Conservation (phyloP, 2,888 invertebrate species). For the Tetragnatha montana region DNA sequence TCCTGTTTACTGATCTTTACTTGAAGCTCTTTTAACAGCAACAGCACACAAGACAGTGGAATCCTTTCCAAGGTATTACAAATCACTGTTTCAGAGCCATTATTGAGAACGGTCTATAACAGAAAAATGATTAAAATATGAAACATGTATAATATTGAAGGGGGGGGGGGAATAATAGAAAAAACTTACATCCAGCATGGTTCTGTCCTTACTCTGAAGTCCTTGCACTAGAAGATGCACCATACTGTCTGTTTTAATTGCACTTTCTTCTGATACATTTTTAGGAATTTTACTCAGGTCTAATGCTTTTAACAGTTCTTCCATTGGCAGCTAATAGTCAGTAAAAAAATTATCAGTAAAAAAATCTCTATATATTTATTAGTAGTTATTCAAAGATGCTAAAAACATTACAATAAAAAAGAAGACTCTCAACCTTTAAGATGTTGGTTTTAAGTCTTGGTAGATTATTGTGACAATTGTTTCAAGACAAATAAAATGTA, state of each 20-base stretch:
- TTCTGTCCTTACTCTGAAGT: constrained; percentile 88
- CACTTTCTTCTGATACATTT: constrained; percentile 30
- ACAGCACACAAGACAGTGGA: constrained; percentile 85
- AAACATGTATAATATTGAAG: not conserved
- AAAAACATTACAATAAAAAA: not conserved
- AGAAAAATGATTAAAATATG: constrained; percentile 29
- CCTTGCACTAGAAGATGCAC: constrained; percentile 88
- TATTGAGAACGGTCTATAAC: constrained; percentile 82
- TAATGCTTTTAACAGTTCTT: constrained; percentile 53
- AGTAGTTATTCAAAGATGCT: not conserved
- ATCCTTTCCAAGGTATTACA: constrained; percentile 84
- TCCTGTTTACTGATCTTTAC: constrained; percentile 72
- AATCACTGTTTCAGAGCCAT: constrained; percentile 83
- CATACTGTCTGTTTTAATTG: constrained; percentile 81
- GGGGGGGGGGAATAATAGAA: not conserved
- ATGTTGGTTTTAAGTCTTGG: too few species aligned
- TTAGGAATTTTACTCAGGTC: constrained; percentile 48
- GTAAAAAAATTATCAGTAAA: not conserved
- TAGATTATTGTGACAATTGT: too few species aligned
- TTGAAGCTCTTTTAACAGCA: constrained; percentile 83
- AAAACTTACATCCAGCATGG: constrained; percentile 79
- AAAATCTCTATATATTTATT: not conserved
- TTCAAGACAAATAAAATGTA: not conserved
- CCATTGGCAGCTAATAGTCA: constrained; percentile 56
- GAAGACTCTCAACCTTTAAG: not conserved